Evolutionary conservation across 2,797 vertebrate species (phyloP), one percentile per base, ranked within the genome.

Genomic region (Sus cebifrons): DNA sequence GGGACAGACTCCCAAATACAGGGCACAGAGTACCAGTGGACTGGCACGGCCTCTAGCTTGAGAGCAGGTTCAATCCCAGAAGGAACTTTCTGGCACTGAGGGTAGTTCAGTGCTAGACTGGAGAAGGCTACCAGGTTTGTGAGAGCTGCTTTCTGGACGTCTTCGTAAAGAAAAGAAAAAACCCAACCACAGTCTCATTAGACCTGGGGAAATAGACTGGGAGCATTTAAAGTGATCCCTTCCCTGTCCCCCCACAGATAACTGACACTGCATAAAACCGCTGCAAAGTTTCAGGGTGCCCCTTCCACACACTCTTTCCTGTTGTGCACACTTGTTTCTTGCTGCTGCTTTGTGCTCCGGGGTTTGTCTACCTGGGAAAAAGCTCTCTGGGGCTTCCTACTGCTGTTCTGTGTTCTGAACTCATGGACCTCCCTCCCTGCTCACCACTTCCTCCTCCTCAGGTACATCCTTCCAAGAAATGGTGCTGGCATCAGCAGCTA

Each of bases 131-230:
- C 25, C 32, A 17, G 67, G 81, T 88, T 58, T 60, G n/a, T 21
- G 36, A 77, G 86, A 49, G 88, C 67, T 70, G 52, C 44, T 60
- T 92, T 93, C 87, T 49, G 20, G n/a, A 93, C 58, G n/a, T 81
- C 52, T 88, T 86, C 85, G 81, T 12, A 67, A 83, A 85, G 78
- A n/a, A 32, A 93, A 70, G 56, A 62, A 86, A 86, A 86, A 52
- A 81, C 23, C 44, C 18, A 32, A 16, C 4, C 17, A 11, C 17
- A 49, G 67, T 36, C 65, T 64, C 73, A 16, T 91, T 21, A 40
- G 65, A 91, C 58, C 4, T 16, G 70, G 4, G 5, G 40, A 94
- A 54, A 29, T 13, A 5, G 82, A 67, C 32, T 49, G 70, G 64
- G 73, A 11, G 27, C 29, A 1, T 18, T 20, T 73, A 81, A 64